These are phyloP conservation scores for Pangasius larnaudii DNA, from an alignment of 2,797 vertebrate genomes.

Conservation along the genomic window DNA sequence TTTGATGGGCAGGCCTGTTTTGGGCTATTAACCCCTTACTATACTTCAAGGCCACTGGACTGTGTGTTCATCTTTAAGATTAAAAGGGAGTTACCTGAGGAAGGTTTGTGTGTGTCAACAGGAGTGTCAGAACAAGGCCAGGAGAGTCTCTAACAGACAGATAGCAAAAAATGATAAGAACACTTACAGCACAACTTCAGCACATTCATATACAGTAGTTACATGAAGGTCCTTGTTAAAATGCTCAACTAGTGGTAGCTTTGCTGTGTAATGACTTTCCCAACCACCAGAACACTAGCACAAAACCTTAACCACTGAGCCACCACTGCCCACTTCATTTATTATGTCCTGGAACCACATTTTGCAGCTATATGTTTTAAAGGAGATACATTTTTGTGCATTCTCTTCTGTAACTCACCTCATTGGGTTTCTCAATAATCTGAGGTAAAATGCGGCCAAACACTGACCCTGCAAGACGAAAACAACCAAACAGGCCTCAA, in stretches of 20 bases:
- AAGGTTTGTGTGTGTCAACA: background rate
- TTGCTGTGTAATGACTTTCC: background rate
- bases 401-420: constrained; percentile 20
- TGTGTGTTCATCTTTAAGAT: background rate
- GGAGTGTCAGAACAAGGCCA: constrained; percentile 14
- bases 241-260: background rate
- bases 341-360: background rate
- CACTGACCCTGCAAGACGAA: constrained; percentile 2
- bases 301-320: background rate
- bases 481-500: background rate
- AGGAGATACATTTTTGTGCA: background rate
- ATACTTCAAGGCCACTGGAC: background rate
- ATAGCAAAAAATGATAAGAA: background rate
- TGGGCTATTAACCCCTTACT: background rate
- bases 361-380: background rate
- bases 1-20: background rate
- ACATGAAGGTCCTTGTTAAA: background rate
- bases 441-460: constrained; percentile 3
- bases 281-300: background rate
- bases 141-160: background rate
- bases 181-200: background rate
- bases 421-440: background rate
- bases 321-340: background rate
- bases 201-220: background rate
- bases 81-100: constrained; percentile 22